phyloP scores from a whole-genome alignment of 2,113 vertebrate species.

The Lathamus discolor region DNA sequence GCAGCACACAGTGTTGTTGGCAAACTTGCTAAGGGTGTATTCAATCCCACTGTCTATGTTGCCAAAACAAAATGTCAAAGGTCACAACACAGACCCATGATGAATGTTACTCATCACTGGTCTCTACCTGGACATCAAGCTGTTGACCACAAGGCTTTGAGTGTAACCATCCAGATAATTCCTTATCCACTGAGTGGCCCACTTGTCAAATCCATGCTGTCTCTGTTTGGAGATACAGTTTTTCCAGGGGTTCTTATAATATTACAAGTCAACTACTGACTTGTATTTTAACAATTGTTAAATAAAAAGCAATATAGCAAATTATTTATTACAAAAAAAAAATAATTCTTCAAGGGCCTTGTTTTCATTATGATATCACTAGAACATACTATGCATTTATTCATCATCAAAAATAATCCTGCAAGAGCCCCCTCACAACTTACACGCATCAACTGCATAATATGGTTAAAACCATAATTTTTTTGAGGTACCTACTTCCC shows the following conservation, averaged over 20 bases:
- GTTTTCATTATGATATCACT: not conserved
- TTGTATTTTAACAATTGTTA: not conserved
- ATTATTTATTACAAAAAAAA: not conserved
- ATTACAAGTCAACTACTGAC: not conserved
- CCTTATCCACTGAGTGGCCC: not conserved
- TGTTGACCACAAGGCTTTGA: not conserved
- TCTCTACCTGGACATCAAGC: not conserved
- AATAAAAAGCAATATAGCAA: not conserved
- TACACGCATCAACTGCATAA: not conserved
- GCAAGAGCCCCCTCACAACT: not conserved
- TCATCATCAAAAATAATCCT: not conserved
- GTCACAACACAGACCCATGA: not conserved
- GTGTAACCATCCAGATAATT: not conserved
- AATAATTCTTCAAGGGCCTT: not conserved
- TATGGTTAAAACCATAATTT: not conserved
- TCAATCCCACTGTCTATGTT: not conserved
- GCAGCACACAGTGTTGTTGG: not conserved
- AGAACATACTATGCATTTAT: not conserved
- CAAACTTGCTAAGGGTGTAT: not conserved
- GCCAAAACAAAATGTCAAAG: rapidly evolving
- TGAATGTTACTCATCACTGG: not conserved
- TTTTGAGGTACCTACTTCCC: not conserved
- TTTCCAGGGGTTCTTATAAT: not conserved
- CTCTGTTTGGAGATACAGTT: not conserved
- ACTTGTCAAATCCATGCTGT: not conserved